Evolutionary conservation across 2,888 invertebrate genomes (phyloP), one percentile per base, ranked within the genome.

Genomic region (Helobdella robusta): DNA sequence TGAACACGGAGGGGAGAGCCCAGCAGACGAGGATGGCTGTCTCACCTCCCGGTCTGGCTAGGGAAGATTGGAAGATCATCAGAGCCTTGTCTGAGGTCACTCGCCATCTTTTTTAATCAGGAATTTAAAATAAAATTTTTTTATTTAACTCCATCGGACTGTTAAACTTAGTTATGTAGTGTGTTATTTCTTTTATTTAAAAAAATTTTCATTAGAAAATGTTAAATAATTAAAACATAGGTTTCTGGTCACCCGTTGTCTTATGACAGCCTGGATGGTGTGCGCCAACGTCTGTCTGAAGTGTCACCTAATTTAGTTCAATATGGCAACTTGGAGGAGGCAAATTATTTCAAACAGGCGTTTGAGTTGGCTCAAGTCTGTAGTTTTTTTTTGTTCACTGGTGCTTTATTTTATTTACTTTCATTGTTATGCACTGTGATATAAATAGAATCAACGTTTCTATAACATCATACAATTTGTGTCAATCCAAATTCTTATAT

Each of bases 1-100:
- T 93, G 0, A 98, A 98, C 82, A 95, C 92, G 0, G 98, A 99
- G 83, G 98, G 68, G 3, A 85, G 97, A 70, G 86, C 94, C 40
- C 95, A 97, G 80, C 88, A 91, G 81, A 91, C 93, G 0, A 82
- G 87, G 36, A 83, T 85, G 2, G 94, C 93, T 25, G 88, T 94
- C 50, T 84, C 89, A 20, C 89, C 94, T 66, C 95, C 95, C 0
- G 94, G 94, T 48, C 83, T 87, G 81, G 95, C 94, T 0, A 84
- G 95, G 61, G 91, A 91, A 75, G 95, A 97, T 82, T 98, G 98
- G 98, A 97, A 97, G 83, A 91, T 98, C 73, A 85, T 98, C 73
- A 85, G 98, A 69, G 98, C 98, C 0, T 82, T 98, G 8, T 93
- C 95, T 0, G 95, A 98, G 83, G 89, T 95, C 76, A 50, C 65